These are phyloP conservation scores for Listronotus oregonensis DNA, from an alignment of 1,140 invertebrate genomes.

Conservation along the genomic window DNA sequence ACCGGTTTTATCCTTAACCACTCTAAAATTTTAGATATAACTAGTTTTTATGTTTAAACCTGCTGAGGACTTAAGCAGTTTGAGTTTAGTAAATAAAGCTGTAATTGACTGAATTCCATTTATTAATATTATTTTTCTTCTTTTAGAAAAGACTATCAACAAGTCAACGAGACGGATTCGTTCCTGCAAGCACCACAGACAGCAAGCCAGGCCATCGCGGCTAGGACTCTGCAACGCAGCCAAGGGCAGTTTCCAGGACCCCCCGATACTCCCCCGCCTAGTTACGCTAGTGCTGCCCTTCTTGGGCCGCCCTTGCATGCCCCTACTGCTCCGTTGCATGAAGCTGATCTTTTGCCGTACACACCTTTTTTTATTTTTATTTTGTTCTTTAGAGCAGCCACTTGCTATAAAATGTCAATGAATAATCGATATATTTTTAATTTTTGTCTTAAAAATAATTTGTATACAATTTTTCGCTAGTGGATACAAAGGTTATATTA, in stretches of 20 bases:
- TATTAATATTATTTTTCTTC: constrained; percentile 16
- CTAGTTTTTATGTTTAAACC: too few relatives aligned
- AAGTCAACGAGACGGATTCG: constrained; percentile 76
- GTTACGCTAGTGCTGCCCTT: constrained; percentile 54
- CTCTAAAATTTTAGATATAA: too few relatives aligned
- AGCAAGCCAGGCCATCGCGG: constrained; percentile 67
- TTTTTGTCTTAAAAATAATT: too few relatives aligned
- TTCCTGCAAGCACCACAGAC: constrained; percentile 62
- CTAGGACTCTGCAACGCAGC: constrained; percentile 62
- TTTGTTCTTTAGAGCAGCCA: constrained; percentile 10
- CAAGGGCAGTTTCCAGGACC: constrained; percentile 55
- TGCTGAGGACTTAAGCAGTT: too few relatives aligned
- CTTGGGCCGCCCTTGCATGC: constrained; percentile 50
- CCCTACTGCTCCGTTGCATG: constrained; percentile 40
- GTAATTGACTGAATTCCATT: too few relatives aligned
- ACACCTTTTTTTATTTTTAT: constrained; percentile 41
- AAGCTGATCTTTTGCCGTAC: constrained; percentile 45
- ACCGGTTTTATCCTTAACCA: too few relatives aligned
- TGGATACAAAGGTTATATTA: too few relatives aligned
- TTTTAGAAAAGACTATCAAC: constrained; percentile 72
- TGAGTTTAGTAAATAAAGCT: too few relatives aligned
- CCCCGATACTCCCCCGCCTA: constrained; percentile 56
- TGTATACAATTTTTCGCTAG: too few relatives aligned
- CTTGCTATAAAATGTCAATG: too few relatives aligned
- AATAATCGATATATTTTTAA: too few relatives aligned